Evolutionary conservation across 1,140 invertebrate genomes (phyloP), one percentile per base, ranked within the genome.

Genomic region (Drosophila watanabei): DNA sequence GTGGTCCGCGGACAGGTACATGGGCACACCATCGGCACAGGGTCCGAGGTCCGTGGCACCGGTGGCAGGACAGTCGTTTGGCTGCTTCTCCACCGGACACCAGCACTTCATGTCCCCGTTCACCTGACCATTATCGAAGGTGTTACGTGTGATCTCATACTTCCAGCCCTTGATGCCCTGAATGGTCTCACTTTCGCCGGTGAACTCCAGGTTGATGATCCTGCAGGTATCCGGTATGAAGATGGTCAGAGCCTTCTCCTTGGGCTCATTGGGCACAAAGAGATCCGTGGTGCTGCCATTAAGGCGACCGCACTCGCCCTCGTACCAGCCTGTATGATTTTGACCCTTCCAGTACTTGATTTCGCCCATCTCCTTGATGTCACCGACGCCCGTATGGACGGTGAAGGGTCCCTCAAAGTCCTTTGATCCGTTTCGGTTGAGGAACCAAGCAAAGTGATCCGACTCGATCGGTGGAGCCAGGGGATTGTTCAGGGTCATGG

Each of bases 1-100:
- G 93, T 98, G 97, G 0, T 98, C 97, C 60, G 96, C 95, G 2
- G 97, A 98, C 20, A 98, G 93, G 81, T 96, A 97, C 20, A 96
- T 95, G 0, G 98, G 98, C 8, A 96, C 95, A 9, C 95, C 96
- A 63, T 94, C 95, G 79, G 95, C 95, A 77, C 96, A 97, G 2
- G 94, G 93, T 0, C 95, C 95, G 9, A 97, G 94, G 85, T 96
- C 95, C 58, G 96, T 94, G 6, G 95, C 94, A 1, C 95, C 95
- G 37, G 70, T 70, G 18, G 79, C 68, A 0, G 93, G 93, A 54
- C 94, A 94, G 11, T 94, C 94, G 20, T 91, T 45, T 46, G 93
- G 94, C 2, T 93, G 82, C 6, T 32, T 70, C 0, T 81, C 75
- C 8, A 58, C 30, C 1, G 91, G 71, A 70, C 94, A 95, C 77